Evolutionary conservation across 2,113 vertebrate genomes (phyloP), one percentile per base, ranked within the genome.

Genomic region (Orthonyx spaldingii): DNA sequence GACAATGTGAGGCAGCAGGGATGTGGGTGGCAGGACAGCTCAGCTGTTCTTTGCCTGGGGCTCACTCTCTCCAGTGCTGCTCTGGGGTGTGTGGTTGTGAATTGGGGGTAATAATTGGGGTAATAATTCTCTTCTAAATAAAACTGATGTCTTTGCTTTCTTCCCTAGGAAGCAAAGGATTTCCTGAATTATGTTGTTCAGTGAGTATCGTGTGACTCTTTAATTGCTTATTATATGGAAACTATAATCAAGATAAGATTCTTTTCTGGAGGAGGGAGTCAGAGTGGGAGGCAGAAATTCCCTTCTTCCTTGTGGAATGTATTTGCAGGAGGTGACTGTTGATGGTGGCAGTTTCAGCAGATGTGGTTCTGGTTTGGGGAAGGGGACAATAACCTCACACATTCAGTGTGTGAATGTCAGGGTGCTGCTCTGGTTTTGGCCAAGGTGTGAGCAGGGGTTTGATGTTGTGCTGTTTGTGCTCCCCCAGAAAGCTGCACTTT

Each of bases 401-500:
- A n/a, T n/a, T 0, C 1, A 20, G 41, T 4, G 26, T 64, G 37
- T 35, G 2, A 47, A 23, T 24, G 16, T 24, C 26, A 22, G 80
- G 20, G 68, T 37, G 35, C 42, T 55, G 4, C 28, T 6, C 1
- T 53, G 49, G 35, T 35, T 69, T 66, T 72, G 80, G 79, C 24
- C 22, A 24, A 61, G 77, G 3, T 3, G 28, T 27, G 44, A 61
- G 55, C 3, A 0, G 39, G 9, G 13, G 22, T 46, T n/a, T 86
- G 91, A 95, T 3, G 1, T 41, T 93, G 56, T 68, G 87, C 92
- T 92, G 37, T 94, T 46, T 97, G 87, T 94, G 37, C 79, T 90
- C 9, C 89, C 76, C 42, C 96, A 99, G 99, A 32, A 99, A 98
- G 96, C 98, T 99, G 83, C 97, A 98, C 94, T 99, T 98, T 23